These are phyloP conservation scores for Petrocephalus sullivani DNA, from an alignment of 2,797 vertebrate species.

Conservation along the genomic window DNA sequence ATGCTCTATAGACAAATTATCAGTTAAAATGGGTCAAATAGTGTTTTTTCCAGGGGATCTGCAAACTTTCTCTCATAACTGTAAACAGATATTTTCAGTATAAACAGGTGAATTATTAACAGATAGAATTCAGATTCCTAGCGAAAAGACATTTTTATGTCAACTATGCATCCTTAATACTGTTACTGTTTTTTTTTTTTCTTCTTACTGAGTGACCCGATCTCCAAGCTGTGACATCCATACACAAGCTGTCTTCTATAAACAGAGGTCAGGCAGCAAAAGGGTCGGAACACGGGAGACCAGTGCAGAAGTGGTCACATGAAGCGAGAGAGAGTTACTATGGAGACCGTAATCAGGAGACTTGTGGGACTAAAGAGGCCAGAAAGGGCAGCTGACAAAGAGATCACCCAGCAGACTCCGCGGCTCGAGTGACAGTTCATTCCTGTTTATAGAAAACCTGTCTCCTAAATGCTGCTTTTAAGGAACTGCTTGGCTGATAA, in stretches of 20 bases:
- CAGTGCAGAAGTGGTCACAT: slow-evolving; percentile 41
- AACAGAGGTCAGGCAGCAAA: slow-evolving; percentile 59
- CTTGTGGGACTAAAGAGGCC: slow-evolving; percentile 55
- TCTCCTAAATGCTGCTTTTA: slow-evolving; percentile 13
- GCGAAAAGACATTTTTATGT: slow-evolving; percentile 47
- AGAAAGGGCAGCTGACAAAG: slow-evolving; percentile 62
- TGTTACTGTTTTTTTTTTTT: slow-evolving; percentile 24
- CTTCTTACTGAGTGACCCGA: slow-evolving; percentile 54
- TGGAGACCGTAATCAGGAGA: slow-evolving; percentile 71
- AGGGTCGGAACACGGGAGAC: slow-evolving; percentile 45
- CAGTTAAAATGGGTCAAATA: background rate
- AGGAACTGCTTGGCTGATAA: background rate
- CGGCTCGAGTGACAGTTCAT: slow-evolving; percentile 67
- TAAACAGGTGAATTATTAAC: background rate
- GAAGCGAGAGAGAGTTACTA: slow-evolving; percentile 69
- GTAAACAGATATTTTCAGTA: background rate
- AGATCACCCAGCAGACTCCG: slow-evolving; percentile 64
- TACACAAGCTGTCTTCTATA: slow-evolving; percentile 47
- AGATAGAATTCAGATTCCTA: background rate
- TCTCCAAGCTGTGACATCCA: slow-evolving; percentile 44
- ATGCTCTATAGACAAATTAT: too few relatives aligned
- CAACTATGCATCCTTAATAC: background rate
- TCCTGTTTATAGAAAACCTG: slow-evolving; percentile 47
- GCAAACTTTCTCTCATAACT: background rate
- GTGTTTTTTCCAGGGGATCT: background rate